Evolutionary conservation across 2,113 vertebrate species (phyloP).

Genomic region (Hassar affinis): DNA sequence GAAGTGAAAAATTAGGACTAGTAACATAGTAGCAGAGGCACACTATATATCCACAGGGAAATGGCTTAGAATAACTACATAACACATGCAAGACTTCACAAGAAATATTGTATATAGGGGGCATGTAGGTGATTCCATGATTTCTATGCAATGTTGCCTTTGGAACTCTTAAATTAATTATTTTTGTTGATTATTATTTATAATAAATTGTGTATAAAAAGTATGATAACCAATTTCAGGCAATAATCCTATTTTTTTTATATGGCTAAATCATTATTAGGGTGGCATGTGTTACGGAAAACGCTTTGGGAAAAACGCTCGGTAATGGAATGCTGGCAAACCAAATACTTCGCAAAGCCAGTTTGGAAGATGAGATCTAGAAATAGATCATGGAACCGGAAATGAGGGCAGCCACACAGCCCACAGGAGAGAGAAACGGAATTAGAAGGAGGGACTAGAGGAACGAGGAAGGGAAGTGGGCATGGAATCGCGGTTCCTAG

Average conservation of each 20-base stretch:
- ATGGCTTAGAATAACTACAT: not conserved
- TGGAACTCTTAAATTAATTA: not conserved
- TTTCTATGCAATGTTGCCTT: not conserved
- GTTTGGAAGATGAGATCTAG: too few species aligned
- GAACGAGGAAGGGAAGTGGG: too few species aligned
- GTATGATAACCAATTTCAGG: not conserved
- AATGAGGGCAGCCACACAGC: too few species aligned
- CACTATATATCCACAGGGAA: not conserved
- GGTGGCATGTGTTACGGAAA: too few species aligned
- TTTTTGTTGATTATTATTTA: not conserved
- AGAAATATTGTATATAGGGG: not conserved
- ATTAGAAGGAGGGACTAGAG: too few species aligned
- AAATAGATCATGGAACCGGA: too few species aligned
- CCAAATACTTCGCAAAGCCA: too few species aligned
- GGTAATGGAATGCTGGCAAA: too few species aligned
- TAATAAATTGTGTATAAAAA: not conserved
- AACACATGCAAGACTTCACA: not conserved
- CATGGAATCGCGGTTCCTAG: too few species aligned
- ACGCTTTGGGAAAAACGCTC: too few species aligned
- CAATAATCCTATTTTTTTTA: not conserved
- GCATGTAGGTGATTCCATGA: not conserved
- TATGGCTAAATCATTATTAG: too few species aligned
- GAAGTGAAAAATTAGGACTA: constrained; percentile 11
- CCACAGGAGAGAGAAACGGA: too few species aligned
- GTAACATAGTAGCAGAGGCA: not conserved